Evolutionary conservation across 2,797 vertebrate genomes (phyloP), one percentile per base, ranked within the genome.

Genomic region (Chloroceryle inda): DNA sequence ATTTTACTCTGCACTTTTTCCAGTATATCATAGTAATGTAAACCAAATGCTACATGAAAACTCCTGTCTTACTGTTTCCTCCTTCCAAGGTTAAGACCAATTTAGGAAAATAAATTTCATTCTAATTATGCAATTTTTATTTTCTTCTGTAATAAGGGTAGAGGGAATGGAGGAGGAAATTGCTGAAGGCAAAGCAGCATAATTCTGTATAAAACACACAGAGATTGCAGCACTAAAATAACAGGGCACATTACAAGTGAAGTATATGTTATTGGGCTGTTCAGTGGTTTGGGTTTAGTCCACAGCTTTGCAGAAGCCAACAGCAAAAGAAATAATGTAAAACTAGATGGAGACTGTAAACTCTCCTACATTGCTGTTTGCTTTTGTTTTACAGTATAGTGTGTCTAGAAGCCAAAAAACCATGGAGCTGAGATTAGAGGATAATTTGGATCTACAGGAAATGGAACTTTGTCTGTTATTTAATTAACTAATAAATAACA

Each of bases 401-500:
- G 67, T 88, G 76, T 94, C 62, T 79, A 68, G 68, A 69, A 95
- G 83, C 72, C 92, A 92, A 92, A 96, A 95, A 89, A 86, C 79
- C 83, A 42, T 66, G 59, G 76, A 96, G 58, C 79, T 91, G 86
- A 91, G 79, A 89, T 95, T 81, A 93, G 73, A 78, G 67, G 59
- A 89, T 93, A 95, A 93, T 97, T 94, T 96, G 84, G 89, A 88
- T 80, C 86, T 80, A 88, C 62, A 73, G 92, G 88, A 96, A 96
- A 94, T 88, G 77, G 76, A 90, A 79, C 62, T 86, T 92, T 85
- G 69, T 79, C 83, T 85, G 35, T 85, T 92, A 76, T 78, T 97
- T 97, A 97, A 96, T 97, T 97, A 96, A 93, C 56, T 90, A 95
- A 97, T 95, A 97, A 97, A 97, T 97, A 94, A 94, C 68, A 35